Evolutionary conservation across 92 coral and sea anemone genomes (phyloP).

Genomic region (Actinostola sp.): DNA sequence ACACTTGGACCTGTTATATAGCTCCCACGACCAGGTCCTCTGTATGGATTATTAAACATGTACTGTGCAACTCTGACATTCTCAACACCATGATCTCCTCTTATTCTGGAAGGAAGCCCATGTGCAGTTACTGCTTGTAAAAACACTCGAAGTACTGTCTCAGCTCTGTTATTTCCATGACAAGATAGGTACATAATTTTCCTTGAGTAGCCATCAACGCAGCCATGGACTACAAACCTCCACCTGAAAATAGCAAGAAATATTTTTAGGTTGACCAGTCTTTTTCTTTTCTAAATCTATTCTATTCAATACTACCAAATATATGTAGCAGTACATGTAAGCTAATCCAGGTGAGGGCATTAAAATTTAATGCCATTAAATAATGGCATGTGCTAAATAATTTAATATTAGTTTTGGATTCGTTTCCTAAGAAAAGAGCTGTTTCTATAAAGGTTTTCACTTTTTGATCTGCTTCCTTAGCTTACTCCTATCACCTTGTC

Average conservation of each 20-base stretch:
- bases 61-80: conserved; percentile 60
- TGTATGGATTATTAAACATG: conserved; percentile 58
- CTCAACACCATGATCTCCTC: conserved; percentile 66
- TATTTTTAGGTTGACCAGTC: neutral
- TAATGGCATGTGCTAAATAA: no score
- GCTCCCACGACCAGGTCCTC: conserved; percentile 61
- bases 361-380: no score
- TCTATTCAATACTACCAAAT: neutral
- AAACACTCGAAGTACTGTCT: conserved; percentile 49
- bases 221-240: conserved; percentile 56
- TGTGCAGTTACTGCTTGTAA: conserved; percentile 37
- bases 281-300: neutral
- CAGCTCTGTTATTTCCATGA: conserved; percentile 57
- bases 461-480: no score
- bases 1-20: conserved; percentile 59
- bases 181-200: conserved; percentile 58
- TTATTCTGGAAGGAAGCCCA: conserved; percentile 60
- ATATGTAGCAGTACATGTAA: neutral
- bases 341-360: no score
- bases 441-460: no score
- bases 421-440: no score
- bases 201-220: conserved; percentile 61
- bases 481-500: no score
- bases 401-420: no score
- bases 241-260: conserved; percentile 39